Percentiles rank a stretch among this genome's conserved stretches.
These are phyloP conservation scores for Adelphocoris suturalis DNA, from an alignment of 2,888 invertebrate species.

Conservation along the genomic window DNA sequence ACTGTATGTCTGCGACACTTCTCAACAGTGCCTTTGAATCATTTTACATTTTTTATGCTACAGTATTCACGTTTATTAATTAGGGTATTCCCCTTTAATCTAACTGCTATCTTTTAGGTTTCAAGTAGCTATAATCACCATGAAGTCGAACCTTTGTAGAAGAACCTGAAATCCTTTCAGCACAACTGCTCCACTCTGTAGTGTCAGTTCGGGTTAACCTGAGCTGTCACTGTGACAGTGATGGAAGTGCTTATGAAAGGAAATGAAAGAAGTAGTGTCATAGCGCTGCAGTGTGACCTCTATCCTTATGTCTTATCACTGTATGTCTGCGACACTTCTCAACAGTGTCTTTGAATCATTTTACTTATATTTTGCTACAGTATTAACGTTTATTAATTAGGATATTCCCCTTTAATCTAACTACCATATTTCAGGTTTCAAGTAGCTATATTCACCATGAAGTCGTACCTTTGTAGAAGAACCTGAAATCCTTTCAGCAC, in stretches of 20 bases:
- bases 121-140: too few relatives aligned
- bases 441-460: too few relatives aligned
- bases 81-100: too few relatives aligned
- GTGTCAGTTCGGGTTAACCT: conserved; percentile 35
- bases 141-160: too few relatives aligned
- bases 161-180: conserved; percentile 45
- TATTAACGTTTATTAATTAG: too few relatives aligned
- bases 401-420: too few relatives aligned
- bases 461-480: too few relatives aligned
- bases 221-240: conserved; percentile 79
- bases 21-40: conserved; percentile 56
- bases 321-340: conserved; percentile 77
- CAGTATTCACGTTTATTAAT: too few relatives aligned
- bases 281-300: conserved; percentile 88
- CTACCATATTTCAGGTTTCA: too few relatives aligned
- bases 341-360: conserved; percentile 59
- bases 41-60: background rate
- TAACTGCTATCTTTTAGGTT: background rate
- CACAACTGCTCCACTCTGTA: conserved; percentile 67
- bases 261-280: conserved; percentile 79
- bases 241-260: conserved; percentile 84
- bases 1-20: conserved; percentile 79
- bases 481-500: conserved; percentile 53
- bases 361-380: too few relatives aligned
- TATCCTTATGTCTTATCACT: conserved; percentile 88